Conservation (phyloP, 1,140 invertebrate species). For the Lithobius niger region DNA sequence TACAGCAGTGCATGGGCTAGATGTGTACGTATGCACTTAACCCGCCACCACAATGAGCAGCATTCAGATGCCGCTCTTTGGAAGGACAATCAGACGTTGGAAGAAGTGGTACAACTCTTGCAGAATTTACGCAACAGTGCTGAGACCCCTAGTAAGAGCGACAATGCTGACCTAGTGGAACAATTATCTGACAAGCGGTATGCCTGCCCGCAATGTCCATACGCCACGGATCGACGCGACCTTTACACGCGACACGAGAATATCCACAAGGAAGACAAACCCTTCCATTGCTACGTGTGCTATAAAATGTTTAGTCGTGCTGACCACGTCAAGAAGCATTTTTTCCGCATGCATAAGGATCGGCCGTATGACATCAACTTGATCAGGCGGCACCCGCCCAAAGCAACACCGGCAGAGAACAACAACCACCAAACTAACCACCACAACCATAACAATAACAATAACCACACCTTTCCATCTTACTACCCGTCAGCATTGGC, state of each 20-base stretch:
- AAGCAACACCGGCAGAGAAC: neutral
- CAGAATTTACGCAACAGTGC: constrained; percentile 50
- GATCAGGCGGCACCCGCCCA: constrained; percentile 38
- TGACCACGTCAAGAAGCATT: constrained; percentile 92
- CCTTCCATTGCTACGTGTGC: constrained; percentile 83
- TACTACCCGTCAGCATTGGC: constrained; percentile 10
- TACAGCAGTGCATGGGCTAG: constrained; percentile 59
- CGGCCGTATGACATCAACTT: constrained; percentile 69
- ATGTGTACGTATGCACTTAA: constrained; percentile 55
- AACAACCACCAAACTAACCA: neutral
- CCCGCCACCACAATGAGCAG: constrained; percentile 43
- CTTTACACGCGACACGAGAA: constrained; percentile 91
- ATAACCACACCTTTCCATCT: constrained; percentile 12
- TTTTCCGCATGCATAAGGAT: constrained; percentile 75
- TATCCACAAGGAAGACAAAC: constrained; percentile 85
- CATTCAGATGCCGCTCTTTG: constrained; percentile 35
- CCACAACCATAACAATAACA: constrained; percentile 1
- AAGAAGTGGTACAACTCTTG: constrained; percentile 55
- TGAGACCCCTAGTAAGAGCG: constrained; percentile 28
- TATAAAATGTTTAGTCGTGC: constrained; percentile 82
- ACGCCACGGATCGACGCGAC: constrained; percentile 79
- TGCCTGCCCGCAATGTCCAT: constrained; percentile 69
- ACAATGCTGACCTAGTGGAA: constrained; percentile 22
- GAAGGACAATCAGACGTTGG: constrained; percentile 55
- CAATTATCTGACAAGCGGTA: constrained; percentile 50